Conservation (phyloP, 2,797 vertebrate genomes). For the Pseudotriccus pelzelni region DNA sequence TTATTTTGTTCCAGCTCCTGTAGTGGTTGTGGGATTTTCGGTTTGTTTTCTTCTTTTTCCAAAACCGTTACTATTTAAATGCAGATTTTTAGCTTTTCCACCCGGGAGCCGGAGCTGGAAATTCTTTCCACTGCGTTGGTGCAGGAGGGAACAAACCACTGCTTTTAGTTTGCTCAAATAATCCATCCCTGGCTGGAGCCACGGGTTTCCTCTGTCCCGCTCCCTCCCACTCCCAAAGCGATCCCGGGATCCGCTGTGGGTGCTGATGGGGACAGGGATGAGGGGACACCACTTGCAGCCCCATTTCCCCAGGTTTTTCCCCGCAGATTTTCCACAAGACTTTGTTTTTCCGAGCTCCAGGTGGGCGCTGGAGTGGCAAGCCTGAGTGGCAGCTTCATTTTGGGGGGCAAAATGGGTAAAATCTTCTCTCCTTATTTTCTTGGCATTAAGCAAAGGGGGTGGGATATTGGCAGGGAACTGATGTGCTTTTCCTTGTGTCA, state of each 20-base stretch:
- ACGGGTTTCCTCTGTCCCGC: neutral
- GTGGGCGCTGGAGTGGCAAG: rapidly evolving
- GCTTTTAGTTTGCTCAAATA: constrained; percentile 42
- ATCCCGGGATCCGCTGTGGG: neutral
- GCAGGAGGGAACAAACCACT: constrained; percentile 55
- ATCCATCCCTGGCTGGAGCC: constrained; percentile 46
- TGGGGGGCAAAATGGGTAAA: neutral
- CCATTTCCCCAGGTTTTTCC: neutral
- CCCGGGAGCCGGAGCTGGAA: constrained; percentile 7
- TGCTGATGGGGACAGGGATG: neutral
- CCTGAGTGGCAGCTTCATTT: neutral
- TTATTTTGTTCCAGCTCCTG: constrained; percentile 2
- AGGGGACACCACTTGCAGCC: rapidly evolving
- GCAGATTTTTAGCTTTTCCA: constrained; percentile 60
- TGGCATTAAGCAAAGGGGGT: neutral
- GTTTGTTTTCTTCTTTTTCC: neutral
- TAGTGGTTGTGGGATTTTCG: neutral
- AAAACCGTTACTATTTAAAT: constrained; percentile 56
- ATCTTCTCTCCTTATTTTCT: neutral
- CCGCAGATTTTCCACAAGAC: neutral
- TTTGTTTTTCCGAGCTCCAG: rapidly evolving
- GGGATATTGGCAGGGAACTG: rapidly evolving
- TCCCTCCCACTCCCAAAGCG: neutral
- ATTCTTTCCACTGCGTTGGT: constrained; percentile 64
- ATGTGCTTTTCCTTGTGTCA: rapidly evolving